Conservation (phyloP, 1,140 invertebrate species). For the Sycophaga agraensis region DNA sequence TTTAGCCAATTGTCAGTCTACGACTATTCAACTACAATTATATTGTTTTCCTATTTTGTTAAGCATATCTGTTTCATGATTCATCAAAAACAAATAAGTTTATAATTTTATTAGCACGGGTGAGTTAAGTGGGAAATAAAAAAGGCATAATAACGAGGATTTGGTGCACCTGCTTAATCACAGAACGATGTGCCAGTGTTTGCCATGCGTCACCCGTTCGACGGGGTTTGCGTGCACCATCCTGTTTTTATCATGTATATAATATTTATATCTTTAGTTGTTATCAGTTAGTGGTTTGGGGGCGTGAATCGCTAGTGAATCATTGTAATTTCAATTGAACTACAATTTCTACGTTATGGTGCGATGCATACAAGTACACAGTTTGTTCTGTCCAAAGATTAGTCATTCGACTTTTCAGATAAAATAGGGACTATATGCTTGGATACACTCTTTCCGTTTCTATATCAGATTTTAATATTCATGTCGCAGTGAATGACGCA, state of each 20-base stretch:
- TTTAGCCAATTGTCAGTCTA: too few species aligned
- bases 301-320: constrained; percentile 35
- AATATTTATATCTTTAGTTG: constrained; percentile 14
- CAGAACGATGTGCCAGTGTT: constrained; percentile 5
- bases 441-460: too few species aligned
- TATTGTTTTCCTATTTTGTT: too few species aligned
- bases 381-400: neutral
- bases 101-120: too few species aligned
- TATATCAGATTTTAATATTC: too few species aligned
- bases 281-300: constrained; percentile 30
- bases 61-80: too few species aligned
- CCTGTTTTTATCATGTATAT: constrained; percentile 2
- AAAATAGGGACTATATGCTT: too few species aligned
- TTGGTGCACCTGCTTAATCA: constrained; percentile 13
- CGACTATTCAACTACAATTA: too few species aligned
- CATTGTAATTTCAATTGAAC: constrained; percentile 31
- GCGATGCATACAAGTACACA: neutral
- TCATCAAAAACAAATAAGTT: too few species aligned
- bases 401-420: too few species aligned
- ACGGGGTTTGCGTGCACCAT: neutral
- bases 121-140: neutral
- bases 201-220: constrained; percentile 20
- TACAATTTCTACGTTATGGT: constrained; percentile 24
- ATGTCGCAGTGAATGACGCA: too few species aligned
- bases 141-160: neutral